Evolutionary conservation across 2,888 invertebrate genomes (phyloP).

Genomic region (Apamea anceps): DNA sequence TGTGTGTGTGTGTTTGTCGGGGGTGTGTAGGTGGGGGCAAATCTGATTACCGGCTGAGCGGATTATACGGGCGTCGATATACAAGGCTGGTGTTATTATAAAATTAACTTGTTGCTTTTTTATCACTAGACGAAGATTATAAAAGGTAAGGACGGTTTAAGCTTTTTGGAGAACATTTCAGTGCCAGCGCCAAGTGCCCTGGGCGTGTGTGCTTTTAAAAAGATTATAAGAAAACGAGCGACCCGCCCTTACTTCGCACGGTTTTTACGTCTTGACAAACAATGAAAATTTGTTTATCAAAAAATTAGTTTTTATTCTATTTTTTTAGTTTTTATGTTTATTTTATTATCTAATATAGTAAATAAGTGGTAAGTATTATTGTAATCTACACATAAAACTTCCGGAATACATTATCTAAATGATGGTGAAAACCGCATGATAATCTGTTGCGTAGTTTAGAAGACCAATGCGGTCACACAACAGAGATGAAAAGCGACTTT

Average conservation of each 20-base stretch:
- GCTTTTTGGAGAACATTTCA: background rate
- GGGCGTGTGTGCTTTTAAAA: too few species aligned
- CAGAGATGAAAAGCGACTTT: background rate
- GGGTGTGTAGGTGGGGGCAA: constrained; percentile 30
- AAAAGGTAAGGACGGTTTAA: background rate
- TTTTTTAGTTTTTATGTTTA: too few species aligned
- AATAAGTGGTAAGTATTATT: background rate
- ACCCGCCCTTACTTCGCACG: too few species aligned
- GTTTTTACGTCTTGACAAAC: too few species aligned
- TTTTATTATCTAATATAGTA: too few species aligned
- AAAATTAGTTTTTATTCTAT: too few species aligned
- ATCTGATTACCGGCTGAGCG: constrained; percentile 66
- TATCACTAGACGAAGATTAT: background rate
- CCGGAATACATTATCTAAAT: background rate
- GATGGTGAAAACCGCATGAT: background rate
- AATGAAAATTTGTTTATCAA: too few species aligned
- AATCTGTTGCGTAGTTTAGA: background rate
- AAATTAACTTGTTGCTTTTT: constrained; percentile 37
- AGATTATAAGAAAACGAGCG: too few species aligned
- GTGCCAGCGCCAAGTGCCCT: too few species aligned
- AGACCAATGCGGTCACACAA: background rate
- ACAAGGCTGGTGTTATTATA: constrained; percentile 30
- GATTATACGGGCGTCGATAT: constrained; percentile 57
- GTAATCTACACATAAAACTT: background rate
- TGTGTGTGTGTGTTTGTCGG: constrained; percentile 26